Evolutionary conservation across 2,797 vertebrate genomes (phyloP).

Genomic region (Apogon talboti): DNA sequence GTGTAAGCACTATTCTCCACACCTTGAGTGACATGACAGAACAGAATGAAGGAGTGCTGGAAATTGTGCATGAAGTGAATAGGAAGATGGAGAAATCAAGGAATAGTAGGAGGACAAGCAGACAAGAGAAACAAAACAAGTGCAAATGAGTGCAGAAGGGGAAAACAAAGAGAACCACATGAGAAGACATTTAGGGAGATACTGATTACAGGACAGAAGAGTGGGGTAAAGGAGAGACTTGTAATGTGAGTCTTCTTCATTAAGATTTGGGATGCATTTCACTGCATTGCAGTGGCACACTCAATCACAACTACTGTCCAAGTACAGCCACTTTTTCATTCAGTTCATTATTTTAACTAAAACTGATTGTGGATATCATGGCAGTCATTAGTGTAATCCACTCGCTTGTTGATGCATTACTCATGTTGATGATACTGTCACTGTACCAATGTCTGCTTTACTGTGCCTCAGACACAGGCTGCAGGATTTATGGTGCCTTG

Average conservation of each 20-base stretch:
- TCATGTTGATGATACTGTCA: constrained; percentile 1
- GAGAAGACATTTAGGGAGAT: background rate
- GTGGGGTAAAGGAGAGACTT: constrained; percentile 32
- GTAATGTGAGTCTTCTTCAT: constrained; percentile 41
- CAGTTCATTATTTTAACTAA: constrained; percentile 5
- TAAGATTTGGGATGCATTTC: constrained; percentile 64
- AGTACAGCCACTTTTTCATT: background rate
- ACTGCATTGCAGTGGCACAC: constrained; percentile 71
- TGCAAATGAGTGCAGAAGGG: background rate
- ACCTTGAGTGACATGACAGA: background rate
- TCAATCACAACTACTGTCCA: constrained; percentile 39
- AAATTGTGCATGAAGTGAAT: background rate
- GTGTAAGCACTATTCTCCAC: background rate
- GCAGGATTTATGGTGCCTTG: constrained; percentile 11
- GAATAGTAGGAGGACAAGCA: background rate
- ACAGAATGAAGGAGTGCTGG: constrained; percentile 1
- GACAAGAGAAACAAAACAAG: constrained; percentile 10
- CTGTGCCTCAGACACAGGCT: constrained; percentile 3
- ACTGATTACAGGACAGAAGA: constrained; percentile 18
- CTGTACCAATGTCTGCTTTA: constrained; percentile 1
- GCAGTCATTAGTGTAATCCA: background rate
- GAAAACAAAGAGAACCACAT: constrained; percentile 8
- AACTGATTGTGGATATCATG: constrained; percentile 10
- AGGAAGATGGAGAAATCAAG: background rate
- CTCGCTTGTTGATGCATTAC: background rate